These are phyloP conservation scores for Mus spicilegus DNA, from an alignment of 2,113 vertebrate species.

Conservation along the genomic window DNA sequence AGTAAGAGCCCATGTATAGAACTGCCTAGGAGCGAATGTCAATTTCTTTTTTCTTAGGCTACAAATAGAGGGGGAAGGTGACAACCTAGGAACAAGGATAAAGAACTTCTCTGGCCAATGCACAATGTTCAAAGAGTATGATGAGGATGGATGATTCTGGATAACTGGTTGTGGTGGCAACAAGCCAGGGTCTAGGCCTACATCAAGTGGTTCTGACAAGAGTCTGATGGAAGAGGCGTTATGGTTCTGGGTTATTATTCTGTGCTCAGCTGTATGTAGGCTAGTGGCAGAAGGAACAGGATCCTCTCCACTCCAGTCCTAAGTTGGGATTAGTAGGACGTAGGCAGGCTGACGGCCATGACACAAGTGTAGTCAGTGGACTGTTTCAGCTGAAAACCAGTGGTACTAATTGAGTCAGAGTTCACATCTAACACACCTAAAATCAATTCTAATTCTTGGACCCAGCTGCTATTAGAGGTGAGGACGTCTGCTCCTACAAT, in stretches of 20 bases:
- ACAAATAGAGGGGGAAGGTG: not conserved
- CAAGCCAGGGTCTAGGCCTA: not conserved
- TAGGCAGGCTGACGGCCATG: not conserved
- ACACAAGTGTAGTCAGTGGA: not conserved
- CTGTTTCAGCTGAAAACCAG: not conserved
- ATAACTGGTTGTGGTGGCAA: not conserved
- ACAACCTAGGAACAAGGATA: not conserved
- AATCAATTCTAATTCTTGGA: not conserved
- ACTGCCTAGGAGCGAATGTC: not conserved
- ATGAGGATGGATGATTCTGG: not conserved
- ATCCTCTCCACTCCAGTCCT: not conserved
- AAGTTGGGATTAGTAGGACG: not conserved
- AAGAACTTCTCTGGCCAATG: not conserved
- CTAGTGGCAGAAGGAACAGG: not conserved
- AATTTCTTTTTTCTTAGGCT: not conserved
- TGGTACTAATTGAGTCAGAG: not conserved
- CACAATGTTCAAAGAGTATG: not conserved
- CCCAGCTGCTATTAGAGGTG: not conserved
- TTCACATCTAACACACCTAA: not conserved
- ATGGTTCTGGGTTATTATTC: not conserved
- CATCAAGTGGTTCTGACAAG: not conserved
- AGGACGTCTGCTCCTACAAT: not conserved
- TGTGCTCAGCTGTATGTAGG: not conserved
- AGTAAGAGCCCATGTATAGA: conserved; percentile 9
- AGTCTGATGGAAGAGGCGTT: not conserved